These are phyloP conservation scores for Cantharis rustica DNA, from an alignment of 2,888 invertebrate species.

Conservation along the genomic window DNA sequence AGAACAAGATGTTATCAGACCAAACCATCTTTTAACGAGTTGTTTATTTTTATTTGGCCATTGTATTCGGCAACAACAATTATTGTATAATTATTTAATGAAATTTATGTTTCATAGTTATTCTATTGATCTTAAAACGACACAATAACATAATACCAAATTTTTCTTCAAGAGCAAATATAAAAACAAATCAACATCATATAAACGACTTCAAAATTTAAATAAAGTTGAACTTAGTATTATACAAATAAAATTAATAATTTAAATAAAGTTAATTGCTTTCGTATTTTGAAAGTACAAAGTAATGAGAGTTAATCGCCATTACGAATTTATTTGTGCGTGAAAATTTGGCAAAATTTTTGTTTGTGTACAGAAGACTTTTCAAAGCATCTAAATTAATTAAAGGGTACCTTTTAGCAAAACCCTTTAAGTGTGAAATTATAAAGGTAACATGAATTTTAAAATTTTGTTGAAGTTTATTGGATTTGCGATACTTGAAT, in stretches of 20 bases:
- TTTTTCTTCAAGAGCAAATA: not conserved
- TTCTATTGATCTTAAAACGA: not conserved
- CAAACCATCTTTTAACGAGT: too few relatives aligned
- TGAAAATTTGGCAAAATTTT: not conserved
- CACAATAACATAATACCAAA: not conserved
- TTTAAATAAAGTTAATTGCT: not conserved
- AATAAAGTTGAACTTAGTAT: not conserved
- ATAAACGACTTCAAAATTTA: not conserved
- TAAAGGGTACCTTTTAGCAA: not conserved
- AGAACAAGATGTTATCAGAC: too few relatives aligned
- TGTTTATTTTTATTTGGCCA: not conserved
- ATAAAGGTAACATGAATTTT: not conserved
- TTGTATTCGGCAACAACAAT: not conserved
- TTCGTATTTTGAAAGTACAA: not conserved
- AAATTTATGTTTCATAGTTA: not conserved
- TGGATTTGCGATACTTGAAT: not conserved
- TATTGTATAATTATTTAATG: not conserved
- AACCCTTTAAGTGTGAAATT: not conserved
- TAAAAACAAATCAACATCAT: not conserved
- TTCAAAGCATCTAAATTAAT: not conserved
- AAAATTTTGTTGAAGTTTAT: not conserved
- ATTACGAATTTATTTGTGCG: not conserved
- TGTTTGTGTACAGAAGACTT: not conserved
- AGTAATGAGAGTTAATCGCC: not conserved
- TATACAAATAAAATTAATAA: not conserved